Percentiles rank a stretch among this genome's conserved stretches.
Conservation (phyloP, 1,140 invertebrate genomes). For the Teleogryllus occipitalis region DNA sequence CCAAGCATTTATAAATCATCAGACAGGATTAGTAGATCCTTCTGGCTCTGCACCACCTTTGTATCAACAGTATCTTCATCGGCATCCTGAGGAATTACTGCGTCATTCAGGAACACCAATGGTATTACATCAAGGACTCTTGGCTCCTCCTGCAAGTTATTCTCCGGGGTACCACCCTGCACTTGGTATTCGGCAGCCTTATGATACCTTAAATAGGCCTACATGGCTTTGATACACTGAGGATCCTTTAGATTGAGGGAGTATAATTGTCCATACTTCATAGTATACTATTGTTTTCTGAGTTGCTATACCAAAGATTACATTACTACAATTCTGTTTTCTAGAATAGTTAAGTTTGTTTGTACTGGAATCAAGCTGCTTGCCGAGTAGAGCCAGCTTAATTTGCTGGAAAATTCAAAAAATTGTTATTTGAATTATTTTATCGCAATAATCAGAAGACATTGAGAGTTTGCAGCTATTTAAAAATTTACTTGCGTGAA, state of each 20-base stretch:
- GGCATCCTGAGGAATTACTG: constrained; percentile 47
- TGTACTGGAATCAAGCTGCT: background rate
- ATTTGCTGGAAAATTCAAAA: background rate
- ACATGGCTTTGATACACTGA: constrained; percentile 35
- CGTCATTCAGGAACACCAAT: constrained; percentile 35
- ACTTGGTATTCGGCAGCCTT: constrained; percentile 56
- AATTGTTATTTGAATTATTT: background rate
- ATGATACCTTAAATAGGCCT: constrained; percentile 51
- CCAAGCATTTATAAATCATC: constrained; percentile 30
- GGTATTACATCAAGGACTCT: constrained; percentile 47
- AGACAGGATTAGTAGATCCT: constrained; percentile 38
- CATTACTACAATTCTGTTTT: background rate
- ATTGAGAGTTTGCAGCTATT: too few relatives aligned
- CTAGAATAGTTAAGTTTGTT: background rate
- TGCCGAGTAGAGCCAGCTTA: background rate
- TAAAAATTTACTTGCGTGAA: too few relatives aligned
- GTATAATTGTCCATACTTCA: background rate
- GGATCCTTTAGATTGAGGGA: background rate
- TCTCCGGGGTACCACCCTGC: constrained; percentile 49
- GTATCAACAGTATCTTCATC: constrained; percentile 59
- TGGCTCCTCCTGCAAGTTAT: constrained; percentile 45
- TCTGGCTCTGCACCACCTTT: constrained; percentile 43
- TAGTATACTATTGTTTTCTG: background rate
- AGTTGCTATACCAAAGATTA: background rate
- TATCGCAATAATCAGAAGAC: background rate